Conservation (phyloP, 2,113 vertebrate genomes). For the Hassar affinis region DNA sequence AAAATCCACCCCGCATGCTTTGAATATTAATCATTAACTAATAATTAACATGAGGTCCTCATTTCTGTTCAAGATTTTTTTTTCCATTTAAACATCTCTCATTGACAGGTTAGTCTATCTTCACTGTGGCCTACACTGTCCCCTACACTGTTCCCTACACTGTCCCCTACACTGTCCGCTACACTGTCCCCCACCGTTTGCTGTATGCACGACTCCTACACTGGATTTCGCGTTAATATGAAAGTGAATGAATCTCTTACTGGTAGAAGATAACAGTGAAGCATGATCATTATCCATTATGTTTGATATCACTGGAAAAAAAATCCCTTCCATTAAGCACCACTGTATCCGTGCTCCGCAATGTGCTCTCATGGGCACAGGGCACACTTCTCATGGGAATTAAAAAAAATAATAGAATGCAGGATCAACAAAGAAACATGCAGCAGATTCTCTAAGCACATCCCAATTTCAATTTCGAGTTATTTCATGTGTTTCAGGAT, state of each 20-base stretch:
- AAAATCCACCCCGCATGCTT: background rate
- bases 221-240: background rate
- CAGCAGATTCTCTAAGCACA: background rate
- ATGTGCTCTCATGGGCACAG: too few species aligned
- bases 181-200: background rate
- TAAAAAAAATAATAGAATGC: too few species aligned
- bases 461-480: background rate
- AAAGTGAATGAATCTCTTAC: background rate
- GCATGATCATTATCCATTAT: background rate
- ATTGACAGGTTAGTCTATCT: background rate
- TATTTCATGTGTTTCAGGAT: background rate
- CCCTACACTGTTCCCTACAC: too few species aligned
- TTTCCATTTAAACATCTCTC: background rate
- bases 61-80: background rate
- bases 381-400: background rate
- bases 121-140: too few species aligned
- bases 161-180: too few species aligned
- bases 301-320: background rate
- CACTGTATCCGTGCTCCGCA: background rate
- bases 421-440: background rate
- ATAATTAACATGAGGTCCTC: background rate
- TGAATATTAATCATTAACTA: background rate
- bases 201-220: background rate
- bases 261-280: background rate
- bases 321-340: background rate